Conservation (phyloP, 2,888 invertebrate genomes). For the Drosophila neutralis region DNA sequence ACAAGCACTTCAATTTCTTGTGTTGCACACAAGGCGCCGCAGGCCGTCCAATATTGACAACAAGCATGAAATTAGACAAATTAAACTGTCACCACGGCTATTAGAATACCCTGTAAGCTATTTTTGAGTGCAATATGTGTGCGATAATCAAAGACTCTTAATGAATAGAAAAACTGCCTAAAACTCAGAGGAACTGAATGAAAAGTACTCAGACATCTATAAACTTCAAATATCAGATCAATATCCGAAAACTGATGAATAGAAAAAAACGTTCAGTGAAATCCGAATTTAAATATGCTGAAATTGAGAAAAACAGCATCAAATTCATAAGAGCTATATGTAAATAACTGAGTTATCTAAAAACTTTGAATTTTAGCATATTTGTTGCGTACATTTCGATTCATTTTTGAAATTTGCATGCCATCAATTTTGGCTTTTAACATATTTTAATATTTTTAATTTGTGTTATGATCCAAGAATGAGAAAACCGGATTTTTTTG, state of each 20-base stretch:
- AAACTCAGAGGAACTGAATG: background rate
- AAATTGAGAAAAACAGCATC: background rate
- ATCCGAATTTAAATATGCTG: background rate
- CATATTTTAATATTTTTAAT: background rate
- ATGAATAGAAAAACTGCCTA: background rate
- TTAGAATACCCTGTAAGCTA: slow-evolving; percentile 10
- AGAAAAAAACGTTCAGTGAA: background rate
- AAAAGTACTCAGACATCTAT: background rate
- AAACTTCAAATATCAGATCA: background rate
- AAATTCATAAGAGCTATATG: background rate
- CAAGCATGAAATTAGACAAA: background rate
- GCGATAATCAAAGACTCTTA: too few species aligned
- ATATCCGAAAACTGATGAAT: background rate
- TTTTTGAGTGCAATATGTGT: too few species aligned
- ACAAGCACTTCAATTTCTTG: slow-evolving; percentile 15
- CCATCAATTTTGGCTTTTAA: background rate
- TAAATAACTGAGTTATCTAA: background rate
- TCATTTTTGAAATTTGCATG: background rate
- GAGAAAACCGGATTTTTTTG: background rate
- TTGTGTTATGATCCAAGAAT: background rate
- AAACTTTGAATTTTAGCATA: background rate
- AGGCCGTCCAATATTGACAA: slow-evolving; percentile 30
- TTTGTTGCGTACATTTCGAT: background rate
- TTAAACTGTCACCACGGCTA: background rate
- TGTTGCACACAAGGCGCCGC: slow-evolving; percentile 41